These are phyloP conservation scores for Plagiodera versicolora DNA, from an alignment of 2,888 invertebrate genomes.

Conservation along the genomic window DNA sequence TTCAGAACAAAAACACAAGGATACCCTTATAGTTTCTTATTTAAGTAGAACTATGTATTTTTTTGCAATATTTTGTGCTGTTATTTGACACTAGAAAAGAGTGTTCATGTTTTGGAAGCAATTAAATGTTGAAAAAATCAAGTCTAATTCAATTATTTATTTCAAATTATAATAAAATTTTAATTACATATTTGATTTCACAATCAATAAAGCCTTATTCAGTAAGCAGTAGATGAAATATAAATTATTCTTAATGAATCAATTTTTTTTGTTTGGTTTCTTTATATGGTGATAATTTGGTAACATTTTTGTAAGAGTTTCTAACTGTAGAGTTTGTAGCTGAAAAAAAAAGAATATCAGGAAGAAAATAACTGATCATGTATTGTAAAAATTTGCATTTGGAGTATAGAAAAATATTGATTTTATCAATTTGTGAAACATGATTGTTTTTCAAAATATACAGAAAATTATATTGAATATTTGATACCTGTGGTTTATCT, in stretches of 20 bases:
- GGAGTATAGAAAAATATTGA: too few relatives aligned
- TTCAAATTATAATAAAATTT: too few relatives aligned
- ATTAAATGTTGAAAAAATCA: neutral
- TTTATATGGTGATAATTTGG: constrained; percentile 92
- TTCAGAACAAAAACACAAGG: constrained; percentile 98
- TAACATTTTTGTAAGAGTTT: constrained; percentile 87
- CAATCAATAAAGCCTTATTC: too few relatives aligned
- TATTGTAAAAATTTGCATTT: too few relatives aligned
- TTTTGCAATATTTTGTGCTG: too few relatives aligned
- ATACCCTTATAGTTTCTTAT: constrained; percentile 83
- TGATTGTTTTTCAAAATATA: too few relatives aligned
- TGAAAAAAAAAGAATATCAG: constrained; percentile 52
- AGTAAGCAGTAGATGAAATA: neutral
- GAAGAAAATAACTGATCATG: too few relatives aligned
- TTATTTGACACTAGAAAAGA: too few relatives aligned
- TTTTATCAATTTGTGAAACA: too few relatives aligned
- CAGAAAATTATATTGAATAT: too few relatives aligned
- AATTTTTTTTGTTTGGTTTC: constrained; percentile 66
- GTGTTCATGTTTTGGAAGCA: too few relatives aligned
- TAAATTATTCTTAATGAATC: constrained; percentile 5
- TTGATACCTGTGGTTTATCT: constrained; percentile 78
- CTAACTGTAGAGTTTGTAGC: constrained; percentile 87
- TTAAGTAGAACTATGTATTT: neutral
- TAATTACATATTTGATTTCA: too few relatives aligned
- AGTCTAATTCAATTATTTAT: neutral